Base-by-base conservation (phyloP, 1,140 invertebrate species). In the Drosophila littoralis region DNA sequence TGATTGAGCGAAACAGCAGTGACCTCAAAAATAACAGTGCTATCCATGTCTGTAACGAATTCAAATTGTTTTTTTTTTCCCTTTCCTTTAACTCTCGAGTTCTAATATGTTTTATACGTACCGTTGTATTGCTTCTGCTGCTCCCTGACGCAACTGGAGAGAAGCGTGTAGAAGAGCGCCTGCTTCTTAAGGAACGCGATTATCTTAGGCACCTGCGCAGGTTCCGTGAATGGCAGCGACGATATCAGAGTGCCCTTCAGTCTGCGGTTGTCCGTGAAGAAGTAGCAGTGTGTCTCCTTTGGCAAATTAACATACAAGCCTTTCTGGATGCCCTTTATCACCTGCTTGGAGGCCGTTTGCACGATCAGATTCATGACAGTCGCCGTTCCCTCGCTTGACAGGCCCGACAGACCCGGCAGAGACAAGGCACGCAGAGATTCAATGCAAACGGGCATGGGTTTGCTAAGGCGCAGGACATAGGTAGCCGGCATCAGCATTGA, bases 261-360 rank as follows among this genome's bases (percentile, higher is more conserved):
- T 10, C 94, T 95, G 74, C 95, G 95, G 67, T 95, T 95, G 88
- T 97, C 96, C 4, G 97, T 98, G 93, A 99, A 94, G 91, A 97
- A 98, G 91, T 98, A 99, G 90, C 97, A 97, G 91, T 99, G 98
- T 38, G 96, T 95, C 88, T 99, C 98, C 90, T 98, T 98, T 0
- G 97, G 97, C 32, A 99, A 93, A 51, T 96, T 96, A 95, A 98
- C 93, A 64, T 94, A 95, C 0, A 92, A 55, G 0, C 91, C 92
- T 33, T 85, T 91, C 52, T 90, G 77, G 1, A 79, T 75, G 33
- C 70, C 83, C 32, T 59, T 83, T 7, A 91, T 74, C 6, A 73
- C 60, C 15, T 91, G 78, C 12, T 77, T 81, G 0, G 90, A 89
- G 0, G 83, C 86, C 0, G 81, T 90, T 45, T 90, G 81, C 6